Evolutionary conservation across 2,888 invertebrate species (phyloP), one percentile per base, ranked within the genome.

Genomic region (Petrophora chlorosata): DNA sequence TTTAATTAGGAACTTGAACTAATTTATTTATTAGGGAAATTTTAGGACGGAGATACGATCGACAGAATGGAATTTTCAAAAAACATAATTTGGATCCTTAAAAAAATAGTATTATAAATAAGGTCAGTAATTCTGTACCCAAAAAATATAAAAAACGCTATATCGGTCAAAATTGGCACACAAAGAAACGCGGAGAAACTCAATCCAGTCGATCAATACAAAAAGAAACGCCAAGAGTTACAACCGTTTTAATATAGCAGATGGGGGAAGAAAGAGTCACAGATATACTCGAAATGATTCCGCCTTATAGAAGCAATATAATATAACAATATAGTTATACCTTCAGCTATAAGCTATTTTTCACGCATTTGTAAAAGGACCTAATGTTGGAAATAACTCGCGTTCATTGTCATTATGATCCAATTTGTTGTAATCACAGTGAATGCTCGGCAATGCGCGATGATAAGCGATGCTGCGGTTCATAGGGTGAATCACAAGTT

Each of bases 1-100:
- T 56, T 59, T 59, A 43, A 47, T 36, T 66, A 63, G 56, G 13
- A 56, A 74, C 65, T 67, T 76, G 76, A 84, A 84, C 82, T 85
- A 74, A 83, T 84, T 87, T 83, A 86, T 88, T 88, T 88, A 87
- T 84, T 87, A 88, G 87, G 70, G 67, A 81, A 82, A 76, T 81
- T 66, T 82, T 79, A 74, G 82, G 79, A 77, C 80, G 69, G 53
- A 57, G 56, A 59, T 62, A 61, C 54, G 56, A 64, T 63, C 58
- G 64, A 64, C 35, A 39, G 23, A 4, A 23, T n/a, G 16, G 32
- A 46, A 32, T 22, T 36, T 30, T 16, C 8, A 32, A 38, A 19
- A 19, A 26, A 33, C 12, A 7, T 19, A 12, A 13, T 33, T 33
- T 19, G 2, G 9, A 3, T 15, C 38, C 39, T 43, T 23, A 13